A percentile compares a stretch with the other conserved stretches of the same genome.
These are phyloP conservation scores for Neogobius melanostomus DNA, from an alignment of 2,113 vertebrate species.

Conservation along the genomic window DNA sequence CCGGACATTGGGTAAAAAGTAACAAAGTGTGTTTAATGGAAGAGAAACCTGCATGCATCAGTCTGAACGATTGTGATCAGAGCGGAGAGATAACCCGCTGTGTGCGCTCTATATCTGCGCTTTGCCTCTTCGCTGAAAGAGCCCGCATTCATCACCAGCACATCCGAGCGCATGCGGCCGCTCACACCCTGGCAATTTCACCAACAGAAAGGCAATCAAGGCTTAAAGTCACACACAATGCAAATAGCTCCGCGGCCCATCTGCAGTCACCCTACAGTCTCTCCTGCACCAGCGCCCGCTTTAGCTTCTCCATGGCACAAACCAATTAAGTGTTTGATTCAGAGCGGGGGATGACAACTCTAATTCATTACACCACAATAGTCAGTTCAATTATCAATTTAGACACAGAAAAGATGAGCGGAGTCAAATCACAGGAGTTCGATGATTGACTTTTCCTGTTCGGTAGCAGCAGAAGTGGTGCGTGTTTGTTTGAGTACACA, in stretches of 20 bases:
- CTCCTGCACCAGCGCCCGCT: constrained; percentile 53
- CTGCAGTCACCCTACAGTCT: constrained; percentile 64
- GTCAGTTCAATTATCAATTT: constrained; percentile 76
- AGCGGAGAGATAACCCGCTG: constrained; percentile 51
- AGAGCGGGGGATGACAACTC: constrained; percentile 55
- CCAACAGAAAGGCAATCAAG: constrained; percentile 59
- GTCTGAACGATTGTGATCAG: constrained; percentile 64
- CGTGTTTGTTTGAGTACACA: constrained; percentile 51
- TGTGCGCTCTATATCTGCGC: constrained; percentile 31
- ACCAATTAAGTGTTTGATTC: constrained; percentile 74
- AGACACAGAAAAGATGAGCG: constrained; percentile 46
- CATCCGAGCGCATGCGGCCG: constrained; percentile 44
- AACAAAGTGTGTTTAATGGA: constrained; percentile 66
- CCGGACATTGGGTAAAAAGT: constrained; percentile 58
- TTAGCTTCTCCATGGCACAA: constrained; percentile 69
- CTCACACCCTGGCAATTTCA: constrained; percentile 49
- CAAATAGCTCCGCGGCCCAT: constrained; percentile 63
- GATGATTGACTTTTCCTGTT: constrained; percentile 42
- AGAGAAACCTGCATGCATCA: constrained; percentile 58
- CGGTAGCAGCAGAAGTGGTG: constrained; percentile 44
- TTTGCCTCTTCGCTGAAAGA: constrained; percentile 39
- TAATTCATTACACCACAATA: constrained; percentile 76
- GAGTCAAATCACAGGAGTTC: constrained; percentile 40
- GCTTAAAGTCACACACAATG: constrained; percentile 60
- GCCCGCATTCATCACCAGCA: constrained; percentile 44